phyloP scores from a whole-genome alignment of 2,797 vertebrate genomes.

The Carcharodon carcharias region DNA sequence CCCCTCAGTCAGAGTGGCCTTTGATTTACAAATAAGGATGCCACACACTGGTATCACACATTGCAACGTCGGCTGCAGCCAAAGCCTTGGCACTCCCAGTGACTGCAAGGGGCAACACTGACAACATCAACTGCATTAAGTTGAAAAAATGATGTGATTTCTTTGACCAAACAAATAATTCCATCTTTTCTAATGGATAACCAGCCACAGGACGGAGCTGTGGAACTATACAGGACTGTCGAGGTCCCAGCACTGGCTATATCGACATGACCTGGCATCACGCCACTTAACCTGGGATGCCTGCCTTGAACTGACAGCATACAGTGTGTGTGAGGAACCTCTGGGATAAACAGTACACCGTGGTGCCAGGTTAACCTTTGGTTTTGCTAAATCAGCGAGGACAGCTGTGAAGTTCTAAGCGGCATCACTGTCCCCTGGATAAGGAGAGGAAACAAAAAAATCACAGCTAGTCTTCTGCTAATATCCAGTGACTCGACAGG shows the following conservation, averaged over 20 bases:
- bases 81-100: neutral
- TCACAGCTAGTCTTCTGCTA: neutral
- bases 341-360: neutral
- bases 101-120: neutral
- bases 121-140: neutral
- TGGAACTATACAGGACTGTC: no score
- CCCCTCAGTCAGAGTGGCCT: neutral
- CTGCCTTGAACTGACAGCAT: neutral
- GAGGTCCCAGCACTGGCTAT: neutral
- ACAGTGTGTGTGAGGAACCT: neutral
- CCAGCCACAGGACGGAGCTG: neutral
- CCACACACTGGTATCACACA: neutral
- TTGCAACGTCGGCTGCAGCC: neutral
- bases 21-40: neutral
- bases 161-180: neutral
- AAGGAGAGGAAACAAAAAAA: neutral
- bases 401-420: neutral
- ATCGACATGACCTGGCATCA: neutral
- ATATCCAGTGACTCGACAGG: neutral
- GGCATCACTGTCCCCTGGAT: neutral
- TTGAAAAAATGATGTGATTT: no score
- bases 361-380: neutral
- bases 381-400: neutral
- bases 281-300: neutral
- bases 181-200: neutral